phyloP scores from a whole-genome alignment of 2,797 vertebrate genomes.

The Gephyroberyx darwinii region DNA sequence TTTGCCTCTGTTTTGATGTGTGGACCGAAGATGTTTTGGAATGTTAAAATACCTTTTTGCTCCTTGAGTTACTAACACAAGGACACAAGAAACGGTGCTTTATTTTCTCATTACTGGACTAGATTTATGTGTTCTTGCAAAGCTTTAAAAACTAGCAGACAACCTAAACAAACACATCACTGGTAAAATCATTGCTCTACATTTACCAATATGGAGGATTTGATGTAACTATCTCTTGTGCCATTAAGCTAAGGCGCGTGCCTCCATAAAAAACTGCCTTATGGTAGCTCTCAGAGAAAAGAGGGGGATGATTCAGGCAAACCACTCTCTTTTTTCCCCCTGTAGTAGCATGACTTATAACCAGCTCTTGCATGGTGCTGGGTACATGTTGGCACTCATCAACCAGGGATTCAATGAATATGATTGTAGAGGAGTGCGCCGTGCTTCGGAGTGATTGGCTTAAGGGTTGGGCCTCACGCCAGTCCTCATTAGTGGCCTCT shows the following conservation, averaged over 20 bases:
- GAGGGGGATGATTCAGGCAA: too few species aligned
- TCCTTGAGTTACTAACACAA: neutral
- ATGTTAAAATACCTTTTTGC: neutral
- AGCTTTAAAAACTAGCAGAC: too few species aligned
- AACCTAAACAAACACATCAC: too few species aligned
- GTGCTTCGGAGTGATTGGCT: conserved; percentile 68
- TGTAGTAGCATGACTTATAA: conserved; percentile 1
- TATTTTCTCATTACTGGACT: neutral
- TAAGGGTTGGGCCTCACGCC: conserved; percentile 54
- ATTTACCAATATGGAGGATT: too few species aligned
- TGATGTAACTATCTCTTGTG: too few species aligned
- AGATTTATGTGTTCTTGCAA: neutral
- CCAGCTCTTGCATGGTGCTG: conserved; percentile 32
- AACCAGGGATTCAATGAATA: conserved; percentile 70
- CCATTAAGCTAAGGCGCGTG: too few species aligned
- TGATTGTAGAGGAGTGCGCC: conserved; percentile 63
- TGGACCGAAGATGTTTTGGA: neutral
- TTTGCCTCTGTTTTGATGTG: neutral
- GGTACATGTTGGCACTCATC: conserved; percentile 60
- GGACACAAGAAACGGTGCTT: neutral
- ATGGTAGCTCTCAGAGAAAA: too few species aligned
- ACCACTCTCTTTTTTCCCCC: neutral
- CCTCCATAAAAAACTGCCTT: too few species aligned
- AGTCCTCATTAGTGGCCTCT: conserved; percentile 72
- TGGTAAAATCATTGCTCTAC: too few species aligned